Base-by-base conservation (phyloP, 2,113 vertebrate species). In the Corythaixoides concolor region DNA sequence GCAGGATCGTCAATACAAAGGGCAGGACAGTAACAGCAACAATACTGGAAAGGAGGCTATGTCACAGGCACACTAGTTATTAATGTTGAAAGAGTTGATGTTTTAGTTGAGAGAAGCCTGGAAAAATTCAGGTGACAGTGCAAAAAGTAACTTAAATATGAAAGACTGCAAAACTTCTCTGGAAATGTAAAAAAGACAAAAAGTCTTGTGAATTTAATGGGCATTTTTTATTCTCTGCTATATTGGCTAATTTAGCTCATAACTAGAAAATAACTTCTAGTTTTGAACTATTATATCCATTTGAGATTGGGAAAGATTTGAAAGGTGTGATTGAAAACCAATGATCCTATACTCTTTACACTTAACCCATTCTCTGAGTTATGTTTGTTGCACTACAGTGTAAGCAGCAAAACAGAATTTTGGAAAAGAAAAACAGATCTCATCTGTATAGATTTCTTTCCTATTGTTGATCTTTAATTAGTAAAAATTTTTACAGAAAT, bases 391-490 rank as follows among this genome's bases (percentile, higher is more conserved):
- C 92, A 93, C 95, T 90, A 73, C 82, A 85, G 94, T 96, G 97
- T 97, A 97, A 97, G 90, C 97, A 98, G 98, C 96, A 97, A 98
- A 97, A 96, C 95, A 94, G 89, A 97, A 97, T 98, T 98, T 98
- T 94, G 94, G 87, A 95, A 67, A 96, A 97, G 90, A 97, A 92
- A 96, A 95, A 69, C 45, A 92, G 97, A 97, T 98, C 97, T 98
- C 95, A 97, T 97, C 95, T 96, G 95, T 91, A 64, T 92, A 96
- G 90, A 94, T 91, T 97, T 98, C 97, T 90, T 97, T 91, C 89
- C 91, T 96, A 94, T 97, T 97, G 95, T 97, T 92, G 95, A 88
- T 32, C 23, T 90, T 96, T 96, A 98, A 97, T 98, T 97, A 90
- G 45, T 94, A 94, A 45, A 88, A 14, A 53, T 97, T 97, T 98